Evolutionary conservation across 2,113 vertebrate species (phyloP).

Genomic region (Oreochromis niloticus): DNA sequence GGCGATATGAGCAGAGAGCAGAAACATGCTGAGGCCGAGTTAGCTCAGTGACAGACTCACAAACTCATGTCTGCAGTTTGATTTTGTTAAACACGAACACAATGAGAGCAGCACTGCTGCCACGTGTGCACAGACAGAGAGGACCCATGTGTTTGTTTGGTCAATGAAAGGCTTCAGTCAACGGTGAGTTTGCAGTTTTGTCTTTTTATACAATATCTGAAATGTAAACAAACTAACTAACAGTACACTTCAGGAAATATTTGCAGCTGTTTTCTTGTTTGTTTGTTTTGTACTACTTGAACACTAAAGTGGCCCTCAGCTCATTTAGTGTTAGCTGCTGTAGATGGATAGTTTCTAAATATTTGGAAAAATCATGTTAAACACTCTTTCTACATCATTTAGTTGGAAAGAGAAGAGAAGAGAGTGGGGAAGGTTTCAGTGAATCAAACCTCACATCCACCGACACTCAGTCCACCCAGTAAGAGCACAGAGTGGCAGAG

Average conservation of each 20-base stretch:
- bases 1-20: fast-evolving
- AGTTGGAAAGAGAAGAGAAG: background rate
- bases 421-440: background rate
- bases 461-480: background rate
- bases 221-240: background rate
- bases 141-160: fast-evolving
- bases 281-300: background rate
- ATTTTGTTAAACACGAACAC: background rate
- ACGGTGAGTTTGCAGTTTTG: background rate
- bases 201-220: background rate
- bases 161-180: background rate
- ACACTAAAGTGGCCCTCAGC: background rate
- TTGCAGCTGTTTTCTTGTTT: background rate
- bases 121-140: background rate
- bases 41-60: background rate
- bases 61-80: background rate
- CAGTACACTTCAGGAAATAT: background rate
- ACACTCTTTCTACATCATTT: background rate
- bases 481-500: background rate
- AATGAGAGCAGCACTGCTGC: background rate
- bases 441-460: fast-evolving
- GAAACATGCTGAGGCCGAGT: fast-evolving
- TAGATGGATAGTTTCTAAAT: background rate
- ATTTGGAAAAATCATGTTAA: background rate
- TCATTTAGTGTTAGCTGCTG: background rate